Percentiles rank a stretch among this genome's conserved stretches.
Conservation (phyloP, 2,797 vertebrate species). For the Chiloscyllium punctatum region DNA sequence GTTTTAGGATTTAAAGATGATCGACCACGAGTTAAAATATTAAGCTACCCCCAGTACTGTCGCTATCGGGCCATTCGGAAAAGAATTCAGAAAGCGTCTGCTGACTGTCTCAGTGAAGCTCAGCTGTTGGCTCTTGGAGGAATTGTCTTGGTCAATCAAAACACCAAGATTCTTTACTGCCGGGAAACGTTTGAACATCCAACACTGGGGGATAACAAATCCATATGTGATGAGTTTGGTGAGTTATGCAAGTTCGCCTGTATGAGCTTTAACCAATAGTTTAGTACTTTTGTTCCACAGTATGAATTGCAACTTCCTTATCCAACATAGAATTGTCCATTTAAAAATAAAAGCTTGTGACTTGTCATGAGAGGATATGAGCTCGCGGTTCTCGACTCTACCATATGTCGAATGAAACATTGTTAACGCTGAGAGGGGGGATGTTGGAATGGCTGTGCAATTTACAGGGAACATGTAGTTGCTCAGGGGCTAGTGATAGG, state of each 20-base stretch:
- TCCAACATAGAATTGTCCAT: not conserved
- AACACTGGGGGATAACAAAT: slow-evolving; percentile 57
- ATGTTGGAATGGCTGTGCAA: too few relatives aligned
- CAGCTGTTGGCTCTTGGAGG: slow-evolving; percentile 65
- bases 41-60: slow-evolving; percentile 74
- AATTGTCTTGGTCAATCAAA: slow-evolving; percentile 49
- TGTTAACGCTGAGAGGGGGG: not conserved
- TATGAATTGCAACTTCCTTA: not conserved
- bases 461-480: not conserved
- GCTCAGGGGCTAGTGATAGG: not conserved
- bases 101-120: slow-evolving; percentile 49
- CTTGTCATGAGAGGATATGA: not conserved
- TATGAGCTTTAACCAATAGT: not conserved
- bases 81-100: slow-evolving; percentile 52
- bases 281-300: not conserved
- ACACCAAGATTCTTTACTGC: slow-evolving; percentile 64
- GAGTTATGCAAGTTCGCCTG: slow-evolving; percentile 44
- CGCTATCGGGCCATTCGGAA: slow-evolving; percentile 66
- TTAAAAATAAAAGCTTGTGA: not conserved
- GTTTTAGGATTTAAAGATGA: slow-evolving; percentile 26
- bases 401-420: not conserved
- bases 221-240: slow-evolving; percentile 65
- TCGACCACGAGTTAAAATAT: slow-evolving; percentile 54
- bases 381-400: too few relatives aligned
- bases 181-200: slow-evolving; percentile 70